Evolutionary conservation across 2,113 vertebrate genomes (phyloP), one percentile per base, ranked within the genome.

Genomic region (Phalacrocorax brasilianus): DNA sequence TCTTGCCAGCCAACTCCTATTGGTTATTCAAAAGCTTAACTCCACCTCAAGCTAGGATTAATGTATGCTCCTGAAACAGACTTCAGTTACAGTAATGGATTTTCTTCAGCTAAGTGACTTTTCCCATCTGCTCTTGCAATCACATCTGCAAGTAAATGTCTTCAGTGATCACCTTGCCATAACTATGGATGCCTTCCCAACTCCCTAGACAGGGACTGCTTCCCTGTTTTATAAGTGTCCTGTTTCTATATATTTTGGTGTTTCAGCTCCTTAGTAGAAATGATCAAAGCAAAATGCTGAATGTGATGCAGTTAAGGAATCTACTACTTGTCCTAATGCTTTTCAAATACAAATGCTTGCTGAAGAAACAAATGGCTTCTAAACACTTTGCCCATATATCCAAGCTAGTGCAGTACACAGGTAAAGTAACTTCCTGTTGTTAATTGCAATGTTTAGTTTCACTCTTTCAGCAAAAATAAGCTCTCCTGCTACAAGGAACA

Each of bases 41-140:
- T 93, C 88, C 65, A 96, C 94, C 95, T 95, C 91, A 95, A 97
- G 86, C 91, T 58, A 93, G 86, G 95, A 97, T 97, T 96, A 94
- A 80, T 42, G 33, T 45, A 44, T 49, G 77, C 56, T 95, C 65
- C 80, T 61, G 76, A 94, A 94, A 90, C 85, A 73, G 63, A 59
- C 79, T 94, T 87, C 62, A 47, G 65, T 83, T 82, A 76, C 40
- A 81, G 61, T 24, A 89, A 84, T 44, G 66, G 77, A 71, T 82
- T 66, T 92, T 93, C 86, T 96, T 87, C 83, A 80, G 78, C 82
- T 88, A 84, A 78, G 55, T 86, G 91, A 71, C 58, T 96, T 83
- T 73, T 65, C 49, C 88, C 68, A 85, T 89, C 91, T 92, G 83
- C 84, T 93, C 26, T 85, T 61, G n/a, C 22, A 55, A 26, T 56